phyloP scores from a whole-genome alignment of 2,888 invertebrate genomes.

The Anoplius nigerrimus region DNA sequence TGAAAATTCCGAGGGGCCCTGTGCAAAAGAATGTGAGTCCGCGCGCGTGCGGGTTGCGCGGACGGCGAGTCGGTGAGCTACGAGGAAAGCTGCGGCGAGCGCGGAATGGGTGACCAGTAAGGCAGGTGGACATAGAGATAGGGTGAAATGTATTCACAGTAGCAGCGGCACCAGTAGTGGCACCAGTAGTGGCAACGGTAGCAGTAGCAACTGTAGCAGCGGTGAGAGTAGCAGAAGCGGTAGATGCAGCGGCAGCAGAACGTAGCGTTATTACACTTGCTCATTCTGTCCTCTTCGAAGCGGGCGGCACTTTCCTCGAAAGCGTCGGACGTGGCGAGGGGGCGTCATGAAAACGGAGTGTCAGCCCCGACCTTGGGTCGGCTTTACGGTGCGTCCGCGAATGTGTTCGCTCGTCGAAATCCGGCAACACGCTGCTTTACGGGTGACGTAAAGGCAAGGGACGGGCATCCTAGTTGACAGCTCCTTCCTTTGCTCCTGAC shows the following conservation, averaged over 20 bases:
- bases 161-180: no score
- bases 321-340: background rate
- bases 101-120: no score
- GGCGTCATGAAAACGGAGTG: slow-evolving; percentile 44
- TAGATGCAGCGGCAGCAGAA: no score
- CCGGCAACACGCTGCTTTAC: slow-evolving; percentile 60
- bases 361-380: slow-evolving; percentile 49
- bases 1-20: no score
- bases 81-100: no score
- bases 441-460: slow-evolving; percentile 56
- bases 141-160: slow-evolving; percentile 5
- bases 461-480: slow-evolving; percentile 33
- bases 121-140: no score
- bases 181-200: no score
- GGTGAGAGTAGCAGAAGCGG: no score
- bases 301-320: background rate
- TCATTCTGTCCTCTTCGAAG: background rate
- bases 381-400: slow-evolving; percentile 62
- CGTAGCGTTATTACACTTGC: background rate
- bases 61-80: no score
- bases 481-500: slow-evolving; percentile 24
- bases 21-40: no score
- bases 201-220: no score
- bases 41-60: no score
- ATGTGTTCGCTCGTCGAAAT: slow-evolving; percentile 65